Evolutionary conservation across 2,113 vertebrate genomes (phyloP).

Genomic region (Chitala chitala): DNA sequence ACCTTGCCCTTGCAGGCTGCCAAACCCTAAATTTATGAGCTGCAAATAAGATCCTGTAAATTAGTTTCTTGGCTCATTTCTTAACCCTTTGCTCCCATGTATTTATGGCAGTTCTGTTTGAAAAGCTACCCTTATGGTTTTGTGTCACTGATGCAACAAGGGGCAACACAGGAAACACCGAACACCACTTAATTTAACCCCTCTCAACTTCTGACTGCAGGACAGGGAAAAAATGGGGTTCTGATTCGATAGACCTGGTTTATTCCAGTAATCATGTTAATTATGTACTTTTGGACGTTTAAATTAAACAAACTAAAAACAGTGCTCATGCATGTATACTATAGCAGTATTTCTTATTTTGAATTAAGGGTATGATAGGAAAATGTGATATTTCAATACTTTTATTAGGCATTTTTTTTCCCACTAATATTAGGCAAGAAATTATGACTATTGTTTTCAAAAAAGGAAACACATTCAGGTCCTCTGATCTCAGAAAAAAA

Average conservation of each 20-base stretch:
- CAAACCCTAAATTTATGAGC: conserved; percentile 9
- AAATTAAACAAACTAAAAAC: too few relatives aligned
- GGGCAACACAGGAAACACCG: not conserved
- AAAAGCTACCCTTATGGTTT: conserved; percentile 17
- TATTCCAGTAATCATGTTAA: conserved; percentile 13
- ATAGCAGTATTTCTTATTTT: too few relatives aligned
- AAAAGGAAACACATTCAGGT: too few relatives aligned
- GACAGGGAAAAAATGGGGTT: not conserved
- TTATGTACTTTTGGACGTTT: conserved; percentile 26
- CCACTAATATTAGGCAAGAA: too few relatives aligned
- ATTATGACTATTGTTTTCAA: too few relatives aligned
- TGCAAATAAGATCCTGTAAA: conserved; percentile 21
- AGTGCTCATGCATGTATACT: too few relatives aligned
- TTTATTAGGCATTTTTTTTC: too few relatives aligned
- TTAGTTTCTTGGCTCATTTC: conserved; percentile 16
- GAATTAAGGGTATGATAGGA: too few relatives aligned
- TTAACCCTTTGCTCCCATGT: conserved; percentile 1
- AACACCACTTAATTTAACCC: conserved; percentile 18
- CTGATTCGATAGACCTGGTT: conserved; percentile 12
- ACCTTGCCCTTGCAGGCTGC: not conserved
- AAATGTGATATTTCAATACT: too few relatives aligned
- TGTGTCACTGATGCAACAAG: conserved; percentile 14
- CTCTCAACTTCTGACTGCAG: conserved; percentile 3
- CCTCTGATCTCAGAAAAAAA: too few relatives aligned
- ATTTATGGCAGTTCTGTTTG: not conserved